These are phyloP conservation scores for Aramus guarauna DNA, from an alignment of 2,113 vertebrate genomes.

Conservation along the genomic window DNA sequence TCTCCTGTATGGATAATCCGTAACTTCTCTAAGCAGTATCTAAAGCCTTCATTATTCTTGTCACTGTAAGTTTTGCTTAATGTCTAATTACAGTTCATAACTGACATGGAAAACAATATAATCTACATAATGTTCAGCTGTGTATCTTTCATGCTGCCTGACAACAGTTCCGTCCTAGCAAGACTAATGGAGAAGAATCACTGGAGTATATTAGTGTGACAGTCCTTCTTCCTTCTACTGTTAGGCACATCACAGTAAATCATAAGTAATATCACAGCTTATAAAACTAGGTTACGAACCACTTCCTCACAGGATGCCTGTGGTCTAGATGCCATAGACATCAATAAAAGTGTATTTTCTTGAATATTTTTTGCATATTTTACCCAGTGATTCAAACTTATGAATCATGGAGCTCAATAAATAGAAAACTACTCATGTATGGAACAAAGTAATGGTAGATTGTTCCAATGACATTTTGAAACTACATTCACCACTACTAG, in stretches of 20 bases:
- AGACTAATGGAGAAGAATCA: neutral
- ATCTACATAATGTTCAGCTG: conserved; percentile 19
- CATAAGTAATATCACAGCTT: neutral
- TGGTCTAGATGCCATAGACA: neutral
- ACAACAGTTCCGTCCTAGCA: neutral
- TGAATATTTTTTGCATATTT: neutral
- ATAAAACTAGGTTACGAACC: neutral
- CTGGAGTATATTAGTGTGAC: neutral
- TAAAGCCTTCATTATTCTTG: neutral
- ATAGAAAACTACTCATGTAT: neutral
- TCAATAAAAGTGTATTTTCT: neutral
- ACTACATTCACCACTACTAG: neutral
- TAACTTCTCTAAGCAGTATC: neutral
- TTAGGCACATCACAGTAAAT: neutral
- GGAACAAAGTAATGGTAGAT: neutral
- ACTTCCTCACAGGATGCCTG: neutral
- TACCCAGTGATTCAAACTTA: neutral
- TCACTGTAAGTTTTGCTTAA: conserved; percentile 2
- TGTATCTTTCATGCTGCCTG: neutral
- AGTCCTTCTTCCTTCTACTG: neutral
- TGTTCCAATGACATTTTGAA: neutral
- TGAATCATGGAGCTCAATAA: neutral
- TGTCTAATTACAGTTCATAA: conserved; percentile 25
- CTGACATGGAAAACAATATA: conserved; percentile 15
- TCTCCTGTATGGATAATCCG: neutral